Conservation (phyloP, 1,140 invertebrate genomes). For the Sinella curviseta region DNA sequence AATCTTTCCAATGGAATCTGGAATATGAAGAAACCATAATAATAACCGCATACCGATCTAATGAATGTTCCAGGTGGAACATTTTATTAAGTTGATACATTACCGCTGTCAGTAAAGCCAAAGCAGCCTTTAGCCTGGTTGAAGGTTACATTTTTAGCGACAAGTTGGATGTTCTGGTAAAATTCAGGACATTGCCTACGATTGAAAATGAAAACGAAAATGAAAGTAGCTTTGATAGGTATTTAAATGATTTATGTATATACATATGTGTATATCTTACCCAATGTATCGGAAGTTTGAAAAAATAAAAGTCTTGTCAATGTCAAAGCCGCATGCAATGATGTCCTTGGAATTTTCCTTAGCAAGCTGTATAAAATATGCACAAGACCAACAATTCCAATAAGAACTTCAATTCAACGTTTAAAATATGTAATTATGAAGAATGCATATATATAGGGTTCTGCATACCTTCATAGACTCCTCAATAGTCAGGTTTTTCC, state of each 20-base stretch:
- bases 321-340: conserved; percentile 92
- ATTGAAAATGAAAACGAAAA: background rate
- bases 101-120: conserved; percentile 86
- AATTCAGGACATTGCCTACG: conserved; percentile 76
- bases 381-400: no score
- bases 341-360: conserved; percentile 96
- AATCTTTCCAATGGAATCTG: conserved; percentile 91
- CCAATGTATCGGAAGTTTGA: conserved; percentile 92
- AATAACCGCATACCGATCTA: background rate
- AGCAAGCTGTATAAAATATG: conserved; percentile 66
- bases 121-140: conserved; percentile 94
- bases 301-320: conserved; percentile 95
- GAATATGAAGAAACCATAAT: conserved; percentile 11
- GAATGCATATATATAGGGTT: no score
- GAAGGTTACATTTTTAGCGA: conserved; percentile 79
- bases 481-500: conserved; percentile 85
- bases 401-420: no score
- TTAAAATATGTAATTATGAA: no score
- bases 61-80: background rate
- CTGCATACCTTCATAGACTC: conserved; percentile 69
- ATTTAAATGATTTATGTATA: background rate
- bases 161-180: conserved; percentile 81
- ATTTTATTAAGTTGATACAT: background rate
- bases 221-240: background rate
- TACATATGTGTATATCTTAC: conserved; percentile 58